Percentiles rank a stretch among this genome's conserved stretches.
Evolutionary conservation across 2,888 invertebrate genomes (phyloP).

Genomic region (Drosophila colorata): DNA sequence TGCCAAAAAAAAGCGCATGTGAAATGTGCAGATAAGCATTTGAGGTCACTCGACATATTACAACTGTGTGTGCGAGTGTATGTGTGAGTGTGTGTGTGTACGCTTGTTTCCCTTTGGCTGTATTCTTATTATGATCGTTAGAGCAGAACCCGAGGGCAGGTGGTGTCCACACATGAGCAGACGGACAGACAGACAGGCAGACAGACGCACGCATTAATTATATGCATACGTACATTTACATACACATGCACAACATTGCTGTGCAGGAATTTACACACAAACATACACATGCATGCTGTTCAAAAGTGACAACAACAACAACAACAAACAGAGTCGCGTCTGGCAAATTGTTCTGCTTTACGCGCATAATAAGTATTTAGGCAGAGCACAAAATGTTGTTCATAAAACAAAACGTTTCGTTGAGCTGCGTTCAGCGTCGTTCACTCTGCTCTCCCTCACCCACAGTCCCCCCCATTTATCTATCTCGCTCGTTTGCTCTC

Average conservation of each 20-base stretch:
- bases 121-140: constrained; percentile 69
- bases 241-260: constrained; percentile 26
- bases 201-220: constrained; percentile 69
- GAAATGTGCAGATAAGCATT: constrained; percentile 81
- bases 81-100: constrained; percentile 20
- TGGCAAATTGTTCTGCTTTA: constrained; percentile 62
- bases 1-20: constrained; percentile 67
- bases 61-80: constrained; percentile 12
- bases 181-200: constrained; percentile 25
- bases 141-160: constrained; percentile 79
- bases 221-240: constrained; percentile 43
- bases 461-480: constrained; percentile 1
- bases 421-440: constrained; percentile 24
- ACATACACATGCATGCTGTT: constrained; percentile 20
- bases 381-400: constrained; percentile 36
- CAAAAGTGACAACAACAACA: constrained; percentile 42
- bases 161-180: constrained; percentile 70
- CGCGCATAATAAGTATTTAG: constrained; percentile 57
- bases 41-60: constrained; percentile 61
- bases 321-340: constrained; percentile 31
- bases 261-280: constrained; percentile 31
- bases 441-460: constrained; percentile 11
- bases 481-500: constrained; percentile 30
- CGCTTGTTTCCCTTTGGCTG: constrained; percentile 46
- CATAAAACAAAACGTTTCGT: constrained; percentile 50